Evolutionary conservation across 23 tunicate genomes (phyloP), one percentile per base, ranked within the genome.

Genomic region (Oikopleura dioica): DNA sequence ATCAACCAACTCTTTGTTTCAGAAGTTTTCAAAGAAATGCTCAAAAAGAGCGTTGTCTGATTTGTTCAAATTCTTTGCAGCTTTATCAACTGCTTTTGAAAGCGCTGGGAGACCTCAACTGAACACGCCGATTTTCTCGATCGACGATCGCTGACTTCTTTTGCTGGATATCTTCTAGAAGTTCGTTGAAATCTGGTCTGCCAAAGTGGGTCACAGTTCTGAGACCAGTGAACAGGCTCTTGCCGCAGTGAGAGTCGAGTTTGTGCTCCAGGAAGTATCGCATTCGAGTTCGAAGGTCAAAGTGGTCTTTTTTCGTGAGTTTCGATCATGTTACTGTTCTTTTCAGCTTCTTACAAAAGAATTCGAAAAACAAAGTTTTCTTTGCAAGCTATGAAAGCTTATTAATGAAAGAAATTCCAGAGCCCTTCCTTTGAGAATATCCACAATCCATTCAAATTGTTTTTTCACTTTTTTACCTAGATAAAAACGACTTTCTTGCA

Each of bases 71-170:
- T 77, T 35, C 29, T 81, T 31, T 58, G 86, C 79, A 0, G 96
- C 82, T 35, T 82, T 69, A 5, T 89, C 96, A 34, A 89, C 96
- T 2, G 77, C 75, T 35, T 82, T 81, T 1, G 96, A 84, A 86
- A 89, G 85, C 33, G 96, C 86, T 1, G 92, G 86, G 0, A 89
- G 96, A 28, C 96, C 96, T 69, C 96, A 89, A 69, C 96, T 89
- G 82, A 89, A 89, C 23, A 89, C 92, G 4, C 96, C 96, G 67
- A 89, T 84, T 78, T 85, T 69, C 1, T 82, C 81, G 35, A 82
- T 86, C 79, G 80, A 79, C n/a, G n/a, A 4, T 35, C 81, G 81
- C 84, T 4, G 79, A 50, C 37, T 88, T 81, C 76, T 88, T 83
- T 0, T 84, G 81, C 4, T 75, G 23, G 36, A 84, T 50, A n/a